phyloP scores from a whole-genome alignment of 2,113 vertebrate genomes.

The Antechinus stuartii region DNA sequence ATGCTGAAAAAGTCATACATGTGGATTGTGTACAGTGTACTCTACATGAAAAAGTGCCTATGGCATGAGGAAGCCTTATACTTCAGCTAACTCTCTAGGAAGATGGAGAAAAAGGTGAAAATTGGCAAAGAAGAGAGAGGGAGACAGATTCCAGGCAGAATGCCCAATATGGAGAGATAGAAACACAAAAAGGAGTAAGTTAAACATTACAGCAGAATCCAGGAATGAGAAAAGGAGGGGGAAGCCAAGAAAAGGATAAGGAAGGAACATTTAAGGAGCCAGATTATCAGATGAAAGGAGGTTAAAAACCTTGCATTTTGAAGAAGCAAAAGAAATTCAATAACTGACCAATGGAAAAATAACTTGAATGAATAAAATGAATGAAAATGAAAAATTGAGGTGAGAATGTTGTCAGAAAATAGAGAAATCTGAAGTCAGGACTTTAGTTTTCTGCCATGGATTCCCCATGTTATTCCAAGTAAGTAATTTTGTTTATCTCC shows the following conservation, averaged over 20 bases:
- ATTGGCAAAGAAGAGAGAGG: neutral
- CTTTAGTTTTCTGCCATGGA: neutral
- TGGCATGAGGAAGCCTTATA: neutral
- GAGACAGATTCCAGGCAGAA: neutral
- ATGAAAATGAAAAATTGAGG: neutral
- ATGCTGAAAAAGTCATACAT: neutral
- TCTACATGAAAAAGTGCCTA: neutral
- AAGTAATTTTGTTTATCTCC: neutral
- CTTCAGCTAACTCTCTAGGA: neutral
- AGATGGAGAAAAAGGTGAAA: neutral
- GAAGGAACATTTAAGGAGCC: neutral
- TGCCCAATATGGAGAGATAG: neutral
- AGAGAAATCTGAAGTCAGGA: neutral
- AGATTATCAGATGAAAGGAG: neutral
- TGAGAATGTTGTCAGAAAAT: neutral
- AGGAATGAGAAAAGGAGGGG: neutral
- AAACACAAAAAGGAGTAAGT: neutral
- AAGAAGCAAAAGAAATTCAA: neutral
- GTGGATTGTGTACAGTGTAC: neutral
- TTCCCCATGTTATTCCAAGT: neutral
- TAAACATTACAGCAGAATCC: constrained; percentile 37
- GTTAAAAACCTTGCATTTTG: neutral
- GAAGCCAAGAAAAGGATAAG: neutral
- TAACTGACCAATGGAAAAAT: neutral
- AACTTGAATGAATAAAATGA: constrained; percentile 14